Evolutionary conservation across 2,113 vertebrate genomes (phyloP).

Genomic region (Spheniscus mendiculus): DNA sequence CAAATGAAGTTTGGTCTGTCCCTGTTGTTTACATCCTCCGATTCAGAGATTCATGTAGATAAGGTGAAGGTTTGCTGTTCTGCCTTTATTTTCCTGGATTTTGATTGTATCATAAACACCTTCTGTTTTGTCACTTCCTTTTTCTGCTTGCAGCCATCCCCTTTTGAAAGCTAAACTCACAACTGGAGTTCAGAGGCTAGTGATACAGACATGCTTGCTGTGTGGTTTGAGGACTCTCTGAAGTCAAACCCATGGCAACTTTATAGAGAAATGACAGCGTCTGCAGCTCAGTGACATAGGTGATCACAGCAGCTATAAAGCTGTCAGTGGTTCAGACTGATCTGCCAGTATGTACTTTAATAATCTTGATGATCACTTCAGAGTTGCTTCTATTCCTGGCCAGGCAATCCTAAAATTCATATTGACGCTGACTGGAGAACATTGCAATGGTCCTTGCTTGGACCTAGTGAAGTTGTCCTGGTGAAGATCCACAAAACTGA

Average conservation of each 20-base stretch:
- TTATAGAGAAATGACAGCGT: neutral
- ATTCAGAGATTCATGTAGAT: constrained; percentile 39
- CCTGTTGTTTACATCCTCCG: constrained; percentile 45
- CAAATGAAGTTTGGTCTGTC: constrained; percentile 1
- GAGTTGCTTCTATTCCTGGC: neutral
- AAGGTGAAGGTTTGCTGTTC: constrained; percentile 38
- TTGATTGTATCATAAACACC: constrained; percentile 26
- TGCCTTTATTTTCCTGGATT: constrained; percentile 35
- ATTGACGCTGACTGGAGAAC: neutral
- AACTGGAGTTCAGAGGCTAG: neutral
- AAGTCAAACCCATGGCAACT: neutral
- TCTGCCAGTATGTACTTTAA: neutral
- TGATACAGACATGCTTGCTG: neutral
- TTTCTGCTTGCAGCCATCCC: neutral
- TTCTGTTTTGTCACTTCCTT: constrained; percentile 44
- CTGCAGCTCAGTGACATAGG: neutral
- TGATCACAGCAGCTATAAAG: constrained; percentile 9
- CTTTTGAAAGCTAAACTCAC: neutral
- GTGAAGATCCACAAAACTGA: neutral
- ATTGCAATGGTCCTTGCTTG: neutral
- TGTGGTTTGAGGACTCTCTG: neutral
- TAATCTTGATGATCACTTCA: neutral
- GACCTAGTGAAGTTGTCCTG: neutral
- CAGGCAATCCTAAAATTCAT: neutral
- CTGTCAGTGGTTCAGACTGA: neutral